These are phyloP conservation scores for Stomorhina lunata DNA, from an alignment of 2,888 invertebrate genomes.

Conservation along the genomic window DNA sequence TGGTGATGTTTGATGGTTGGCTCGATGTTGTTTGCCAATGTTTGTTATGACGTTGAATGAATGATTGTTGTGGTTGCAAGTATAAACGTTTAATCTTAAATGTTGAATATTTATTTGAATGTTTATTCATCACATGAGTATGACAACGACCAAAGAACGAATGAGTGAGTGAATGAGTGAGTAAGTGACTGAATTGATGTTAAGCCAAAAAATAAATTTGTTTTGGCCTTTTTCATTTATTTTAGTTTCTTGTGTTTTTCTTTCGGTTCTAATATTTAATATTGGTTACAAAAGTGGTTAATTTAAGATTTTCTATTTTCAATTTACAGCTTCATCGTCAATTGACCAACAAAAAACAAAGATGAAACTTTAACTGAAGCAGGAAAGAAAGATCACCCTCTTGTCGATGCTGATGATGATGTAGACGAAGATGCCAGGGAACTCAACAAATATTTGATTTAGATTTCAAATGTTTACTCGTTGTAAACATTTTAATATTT, in stretches of 20 bases:
- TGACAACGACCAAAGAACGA: background rate
- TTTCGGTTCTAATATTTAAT: conserved; percentile 15
- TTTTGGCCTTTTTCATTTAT: conserved; percentile 42
- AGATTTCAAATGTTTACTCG: conserved; percentile 10
- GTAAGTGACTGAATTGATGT: conserved; percentile 22
- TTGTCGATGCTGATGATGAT: background rate
- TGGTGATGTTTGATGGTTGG: background rate
- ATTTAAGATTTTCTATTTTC: conserved; percentile 37
- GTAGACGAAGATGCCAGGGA: background rate
- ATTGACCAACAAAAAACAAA: background rate
- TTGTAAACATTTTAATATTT: background rate
- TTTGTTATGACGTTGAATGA: conserved; percentile 50
- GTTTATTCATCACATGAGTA: conserved; percentile 23
- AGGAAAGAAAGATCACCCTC: background rate
- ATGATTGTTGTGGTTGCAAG: conserved; percentile 27
- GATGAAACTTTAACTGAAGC: conserved; percentile 53
- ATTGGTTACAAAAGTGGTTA: conserved; percentile 51
- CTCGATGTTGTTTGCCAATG: conserved; percentile 12
- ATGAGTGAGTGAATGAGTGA: background rate
- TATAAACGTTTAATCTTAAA: background rate
- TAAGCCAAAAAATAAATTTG: conserved; percentile 63
- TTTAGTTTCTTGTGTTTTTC: background rate
- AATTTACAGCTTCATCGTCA: conserved; percentile 52
- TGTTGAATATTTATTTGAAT: background rate
- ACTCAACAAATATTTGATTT: conserved; percentile 38